These are phyloP conservation scores for Lepilemur septentrionalis DNA, from an alignment of 2,797 vertebrate species.

Conservation along the genomic window DNA sequence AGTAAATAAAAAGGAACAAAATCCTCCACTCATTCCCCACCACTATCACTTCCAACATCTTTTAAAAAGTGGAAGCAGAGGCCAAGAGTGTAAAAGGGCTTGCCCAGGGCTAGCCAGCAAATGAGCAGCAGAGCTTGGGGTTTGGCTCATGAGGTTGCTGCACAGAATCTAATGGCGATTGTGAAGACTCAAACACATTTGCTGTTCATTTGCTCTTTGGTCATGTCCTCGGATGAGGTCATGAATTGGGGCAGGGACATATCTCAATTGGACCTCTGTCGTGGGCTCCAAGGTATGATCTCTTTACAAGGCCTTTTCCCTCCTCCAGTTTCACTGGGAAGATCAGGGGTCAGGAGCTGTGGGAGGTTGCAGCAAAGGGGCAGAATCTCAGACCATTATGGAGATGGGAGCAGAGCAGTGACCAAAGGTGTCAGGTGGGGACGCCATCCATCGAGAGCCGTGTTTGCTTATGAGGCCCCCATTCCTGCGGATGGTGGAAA, in stretches of 20 bases:
- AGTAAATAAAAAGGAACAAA: neutral
- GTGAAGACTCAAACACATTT: neutral
- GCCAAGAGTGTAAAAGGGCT: neutral
- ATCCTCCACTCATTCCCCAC: neutral
- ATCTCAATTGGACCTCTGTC: neutral
- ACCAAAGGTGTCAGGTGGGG: neutral
- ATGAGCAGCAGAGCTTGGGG: neutral
- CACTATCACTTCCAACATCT: neutral
- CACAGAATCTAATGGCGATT: neutral
- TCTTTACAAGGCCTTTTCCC: neutral
- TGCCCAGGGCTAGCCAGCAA: neutral
- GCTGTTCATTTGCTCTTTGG: neutral
- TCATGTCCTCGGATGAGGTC: neutral
- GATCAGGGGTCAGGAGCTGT: neutral
- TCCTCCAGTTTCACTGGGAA: neutral
- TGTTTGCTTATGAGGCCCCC: neutral
- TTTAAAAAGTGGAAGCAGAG: neutral
- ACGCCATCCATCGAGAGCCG: neutral
- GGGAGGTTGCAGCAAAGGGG: neutral
- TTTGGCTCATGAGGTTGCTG: neutral
- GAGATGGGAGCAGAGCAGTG: neutral
- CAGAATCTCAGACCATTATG: neutral
- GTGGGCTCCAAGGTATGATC: neutral
- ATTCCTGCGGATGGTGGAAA: neutral
- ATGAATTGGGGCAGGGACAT: neutral